These are phyloP conservation scores for Henricia sp. DNA, from an alignment of 53 echinoderm and acorn worm species.

Conservation along the genomic window DNA sequence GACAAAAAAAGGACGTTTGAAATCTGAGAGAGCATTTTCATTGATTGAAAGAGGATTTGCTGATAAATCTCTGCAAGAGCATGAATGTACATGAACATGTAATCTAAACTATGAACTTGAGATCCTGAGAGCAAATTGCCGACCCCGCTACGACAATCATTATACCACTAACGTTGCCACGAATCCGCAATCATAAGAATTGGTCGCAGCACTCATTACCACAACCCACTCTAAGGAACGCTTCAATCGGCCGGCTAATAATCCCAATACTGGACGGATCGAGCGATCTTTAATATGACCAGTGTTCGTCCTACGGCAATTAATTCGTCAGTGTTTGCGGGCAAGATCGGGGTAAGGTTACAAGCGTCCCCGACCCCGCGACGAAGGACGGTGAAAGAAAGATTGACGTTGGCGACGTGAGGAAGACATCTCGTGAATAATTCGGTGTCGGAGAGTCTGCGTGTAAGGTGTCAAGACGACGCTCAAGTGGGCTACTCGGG, in stretches of 20 bases:
- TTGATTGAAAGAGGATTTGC: too few species aligned
- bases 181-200: too few species aligned
- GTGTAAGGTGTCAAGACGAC: slow-evolving; percentile 9
- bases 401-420: not conserved
- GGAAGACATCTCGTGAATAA: slow-evolving; percentile 18
- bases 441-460: slow-evolving; percentile 49
- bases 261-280: not conserved
- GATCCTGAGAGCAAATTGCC: too few species aligned
- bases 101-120: too few species aligned
- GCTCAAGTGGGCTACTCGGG: slow-evolving; percentile 7
- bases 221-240: too few species aligned
- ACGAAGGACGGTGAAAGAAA: not conserved
- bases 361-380: not conserved
- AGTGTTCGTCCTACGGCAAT: slow-evolving; percentile 22
- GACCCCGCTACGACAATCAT: too few species aligned
- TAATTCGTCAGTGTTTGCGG: slow-evolving; percentile 35
- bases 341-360: not conserved
- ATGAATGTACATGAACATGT: too few species aligned
- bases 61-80: too few species aligned
- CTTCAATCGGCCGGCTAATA: not conserved
- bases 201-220: too few species aligned
- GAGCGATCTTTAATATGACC: slow-evolving; percentile 18
- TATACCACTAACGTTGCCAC: too few species aligned
- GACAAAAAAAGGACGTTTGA: too few species aligned
- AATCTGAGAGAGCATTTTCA: too few species aligned